phyloP scores from a whole-genome alignment of 1,140 invertebrate genomes.

The Eubasilissa regina region DNA sequence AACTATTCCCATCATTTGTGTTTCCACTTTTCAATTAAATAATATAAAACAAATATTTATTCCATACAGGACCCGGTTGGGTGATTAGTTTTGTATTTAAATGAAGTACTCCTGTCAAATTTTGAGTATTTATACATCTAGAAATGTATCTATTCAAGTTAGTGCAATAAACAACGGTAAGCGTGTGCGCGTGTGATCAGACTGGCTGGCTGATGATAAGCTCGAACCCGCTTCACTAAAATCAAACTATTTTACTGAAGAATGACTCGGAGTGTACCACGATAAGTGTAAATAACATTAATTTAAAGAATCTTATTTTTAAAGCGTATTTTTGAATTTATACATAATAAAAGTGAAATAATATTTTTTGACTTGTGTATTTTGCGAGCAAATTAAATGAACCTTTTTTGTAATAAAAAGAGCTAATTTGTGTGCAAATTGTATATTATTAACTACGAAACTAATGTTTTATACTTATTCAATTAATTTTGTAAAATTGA shows the following conservation, averaged over 20 bases:
- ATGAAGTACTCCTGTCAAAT: too few species aligned
- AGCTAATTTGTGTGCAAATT: constrained; percentile 20
- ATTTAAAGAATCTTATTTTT: constrained; percentile 11
- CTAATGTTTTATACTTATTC: constrained; percentile 27
- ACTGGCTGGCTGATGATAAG: background rate
- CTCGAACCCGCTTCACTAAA: background rate
- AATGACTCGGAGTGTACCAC: background rate
- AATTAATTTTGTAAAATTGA: constrained; percentile 39
- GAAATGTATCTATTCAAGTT: too few species aligned
- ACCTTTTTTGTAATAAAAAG: constrained; percentile 6
- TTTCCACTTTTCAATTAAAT: too few species aligned
- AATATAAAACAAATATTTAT: too few species aligned
- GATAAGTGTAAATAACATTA: constrained; percentile 12
- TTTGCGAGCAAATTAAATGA: background rate
- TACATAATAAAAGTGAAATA: constrained; percentile 2
- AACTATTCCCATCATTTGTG: too few species aligned
- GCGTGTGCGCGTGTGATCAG: background rate
- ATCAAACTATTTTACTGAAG: constrained; percentile 15
- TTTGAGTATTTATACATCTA: too few species aligned
- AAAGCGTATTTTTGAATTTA: constrained; percentile 16
- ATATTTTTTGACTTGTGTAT: constrained; percentile 8
- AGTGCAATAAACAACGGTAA: too few species aligned
- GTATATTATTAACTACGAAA: constrained; percentile 28
- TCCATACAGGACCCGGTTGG: too few species aligned
- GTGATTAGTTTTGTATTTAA: too few species aligned